Percentiles rank a stretch among this genome's conserved stretches.
Conservation (phyloP, 2,797 vertebrate genomes). For the Enteromius treurensis region DNA sequence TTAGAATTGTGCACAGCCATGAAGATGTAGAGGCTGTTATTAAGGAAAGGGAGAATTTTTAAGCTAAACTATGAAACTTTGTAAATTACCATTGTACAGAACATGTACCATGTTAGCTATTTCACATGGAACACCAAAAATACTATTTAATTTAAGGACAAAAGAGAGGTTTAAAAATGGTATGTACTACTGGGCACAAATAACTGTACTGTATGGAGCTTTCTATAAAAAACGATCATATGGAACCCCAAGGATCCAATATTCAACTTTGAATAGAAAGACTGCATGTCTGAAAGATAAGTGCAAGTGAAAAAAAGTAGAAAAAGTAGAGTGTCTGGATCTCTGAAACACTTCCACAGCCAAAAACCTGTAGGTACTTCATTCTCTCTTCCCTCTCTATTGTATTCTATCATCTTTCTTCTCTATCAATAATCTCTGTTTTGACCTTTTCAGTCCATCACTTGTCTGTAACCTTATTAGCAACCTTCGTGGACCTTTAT, state of each 20-base stretch:
- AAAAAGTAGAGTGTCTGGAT: not conserved
- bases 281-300: not conserved
- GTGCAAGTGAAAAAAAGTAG: not conserved
- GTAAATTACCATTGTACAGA: not conserved
- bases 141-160: not conserved
- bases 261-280: not conserved
- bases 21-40: not conserved
- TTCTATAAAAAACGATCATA: too few relatives aligned
- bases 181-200: not conserved
- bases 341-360: not conserved
- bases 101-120: not conserved
- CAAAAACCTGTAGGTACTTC: not conserved
- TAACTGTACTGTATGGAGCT: not conserved
- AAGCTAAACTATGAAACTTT: not conserved
- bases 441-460: slow-evolving; percentile 65
- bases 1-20: not conserved
- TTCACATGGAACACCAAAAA: not conserved
- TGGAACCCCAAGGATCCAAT: not conserved
- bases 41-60: not conserved
- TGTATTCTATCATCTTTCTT: slow-evolving; percentile 3
- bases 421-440: slow-evolving; percentile 42
- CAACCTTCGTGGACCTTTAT: slow-evolving; percentile 61
- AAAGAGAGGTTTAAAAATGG: not conserved
- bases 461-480: slow-evolving; percentile 65
- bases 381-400: not conserved